A percentile compares a stretch with the other conserved stretches of the same genome.
These are phyloP conservation scores for Amphimallon solstitiale DNA, from an alignment of 2,888 invertebrate species.

Conservation along the genomic window DNA sequence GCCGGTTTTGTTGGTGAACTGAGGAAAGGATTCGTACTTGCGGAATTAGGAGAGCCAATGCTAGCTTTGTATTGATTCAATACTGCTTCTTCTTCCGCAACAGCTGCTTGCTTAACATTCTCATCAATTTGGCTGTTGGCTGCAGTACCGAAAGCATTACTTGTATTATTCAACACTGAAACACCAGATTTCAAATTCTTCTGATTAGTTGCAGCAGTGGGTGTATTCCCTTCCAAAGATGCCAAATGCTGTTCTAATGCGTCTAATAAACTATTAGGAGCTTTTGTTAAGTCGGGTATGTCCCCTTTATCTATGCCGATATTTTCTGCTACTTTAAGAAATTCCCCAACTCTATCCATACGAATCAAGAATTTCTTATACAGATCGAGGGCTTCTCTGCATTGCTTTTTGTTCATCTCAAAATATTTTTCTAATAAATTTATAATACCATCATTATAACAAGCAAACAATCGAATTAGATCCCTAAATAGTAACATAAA, in stretches of 20 bases:
- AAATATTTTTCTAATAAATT: constrained; percentile 99
- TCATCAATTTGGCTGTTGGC: constrained; percentile 86
- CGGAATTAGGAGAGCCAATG: constrained; percentile 79
- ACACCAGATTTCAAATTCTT: constrained; percentile 92
- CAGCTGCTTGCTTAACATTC: constrained; percentile 82
- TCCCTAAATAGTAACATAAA: constrained; percentile 99
- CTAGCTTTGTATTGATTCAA: constrained; percentile 95
- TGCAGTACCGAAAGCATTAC: constrained; percentile 87
- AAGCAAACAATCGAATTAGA: constrained; percentile 97
- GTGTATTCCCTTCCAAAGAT: constrained; percentile 92
- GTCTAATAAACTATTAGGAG: constrained; percentile 96
- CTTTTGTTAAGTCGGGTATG: constrained; percentile 98
- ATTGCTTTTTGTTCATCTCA: constrained; percentile 99
- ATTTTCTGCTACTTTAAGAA: constrained; percentile 89
- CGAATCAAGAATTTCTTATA: constrained; percentile 99
- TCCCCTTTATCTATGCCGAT: constrained; percentile 99
- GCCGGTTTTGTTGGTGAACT: constrained; percentile 69
- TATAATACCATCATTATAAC: constrained; percentile 99
- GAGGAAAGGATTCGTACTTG: constrained; percentile 86
- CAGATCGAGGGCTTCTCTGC: constrained; percentile 96
- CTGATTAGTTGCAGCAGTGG: constrained; percentile 86
- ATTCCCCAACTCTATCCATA: constrained; percentile 99
- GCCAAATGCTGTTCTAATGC: constrained; percentile 97
- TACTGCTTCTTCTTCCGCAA: constrained; percentile 96
- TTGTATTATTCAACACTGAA: constrained; percentile 87